Base-by-base conservation (phyloP, 2,113 vertebrate genomes). In the Zosterops borbonicus region DNA sequence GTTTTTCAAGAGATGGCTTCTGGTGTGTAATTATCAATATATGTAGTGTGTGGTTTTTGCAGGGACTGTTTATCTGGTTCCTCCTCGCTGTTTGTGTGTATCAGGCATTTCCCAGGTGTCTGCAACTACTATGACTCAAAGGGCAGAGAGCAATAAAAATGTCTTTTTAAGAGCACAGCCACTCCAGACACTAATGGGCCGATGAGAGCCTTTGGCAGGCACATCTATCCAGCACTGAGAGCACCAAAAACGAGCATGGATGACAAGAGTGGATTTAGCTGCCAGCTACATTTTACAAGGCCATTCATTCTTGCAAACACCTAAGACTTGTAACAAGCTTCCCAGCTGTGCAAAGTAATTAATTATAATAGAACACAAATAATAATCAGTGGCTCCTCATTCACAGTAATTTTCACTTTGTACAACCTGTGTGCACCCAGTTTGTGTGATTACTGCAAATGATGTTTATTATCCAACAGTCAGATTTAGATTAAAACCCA, bases 301-400 rank as follows among this genome's bases (percentile, higher is more conserved):
- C 64, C 65, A 92, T 96, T 92, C 87, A 53, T 96, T 92, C 81
- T 28, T 75, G 49, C 81, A 82, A 95, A 95, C 94, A 96, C 91
- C 94, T 91, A 95, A 84, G 89, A 94, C 65, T 84, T 60, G 65
- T 84, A 92, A 87, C 94, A 76, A 12, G 58, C 37, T 82, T 94
- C 76, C 92, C 91, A 82, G 83, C 92, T 95, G 95, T 84, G 95
- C 58, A 75, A 90, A 87, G 87, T 91, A 91, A 92, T 95, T 96
- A 95, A 97, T 96, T 97, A 64, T 62, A 91, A 89, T 87, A 75
- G 58, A 94, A 89, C 56, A 92, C 73, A 92, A 95, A 95, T 92
- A 93, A 89, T 88, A 97, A 89, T 83, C 65, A 8, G 0, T 92
- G 58, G 1, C 31, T 94, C 31, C 70, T 92, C 53, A 52, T 68